Conservation (phyloP, 2,888 invertebrate species). For the Rotaria socialis region DNA sequence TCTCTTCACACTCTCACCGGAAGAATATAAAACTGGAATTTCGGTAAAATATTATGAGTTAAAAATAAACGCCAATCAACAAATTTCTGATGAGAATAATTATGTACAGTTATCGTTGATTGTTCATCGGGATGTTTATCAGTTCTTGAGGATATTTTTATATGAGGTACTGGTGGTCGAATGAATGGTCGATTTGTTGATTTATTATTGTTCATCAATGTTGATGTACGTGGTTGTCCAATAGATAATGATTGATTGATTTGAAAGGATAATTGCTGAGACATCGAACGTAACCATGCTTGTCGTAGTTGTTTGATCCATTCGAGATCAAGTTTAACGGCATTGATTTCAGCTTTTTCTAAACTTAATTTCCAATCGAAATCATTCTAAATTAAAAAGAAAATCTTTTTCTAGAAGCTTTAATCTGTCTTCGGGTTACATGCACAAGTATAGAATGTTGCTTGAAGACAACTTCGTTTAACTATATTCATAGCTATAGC, state of each 20-base stretch:
- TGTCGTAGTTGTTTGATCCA: background rate
- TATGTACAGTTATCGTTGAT: background rate
- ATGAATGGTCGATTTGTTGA: background rate
- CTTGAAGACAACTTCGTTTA: no score
- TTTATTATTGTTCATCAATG: background rate
- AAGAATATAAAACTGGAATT: slow-evolving; percentile 17
- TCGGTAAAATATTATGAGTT: background rate
- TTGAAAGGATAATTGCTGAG: background rate
- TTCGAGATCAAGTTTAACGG: background rate
- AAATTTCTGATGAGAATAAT: slow-evolving; percentile 20
- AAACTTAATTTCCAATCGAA: background rate
- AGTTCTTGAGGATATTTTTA: background rate
- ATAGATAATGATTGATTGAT: background rate
- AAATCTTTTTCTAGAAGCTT: no score
- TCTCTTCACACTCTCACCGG: slow-evolving; percentile 15
- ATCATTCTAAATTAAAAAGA: background rate
- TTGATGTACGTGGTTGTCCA: background rate
- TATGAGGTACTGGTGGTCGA: background rate
- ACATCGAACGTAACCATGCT: background rate
- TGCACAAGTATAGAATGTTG: no score
- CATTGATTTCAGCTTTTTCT: background rate
- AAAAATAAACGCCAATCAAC: slow-evolving; percentile 2
- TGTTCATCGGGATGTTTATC: background rate
- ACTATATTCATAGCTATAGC: no score
- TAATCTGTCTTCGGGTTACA: no score